Base-by-base conservation (phyloP, 2,888 invertebrate genomes). In the Ashinkailepas kermadecensis region DNA sequence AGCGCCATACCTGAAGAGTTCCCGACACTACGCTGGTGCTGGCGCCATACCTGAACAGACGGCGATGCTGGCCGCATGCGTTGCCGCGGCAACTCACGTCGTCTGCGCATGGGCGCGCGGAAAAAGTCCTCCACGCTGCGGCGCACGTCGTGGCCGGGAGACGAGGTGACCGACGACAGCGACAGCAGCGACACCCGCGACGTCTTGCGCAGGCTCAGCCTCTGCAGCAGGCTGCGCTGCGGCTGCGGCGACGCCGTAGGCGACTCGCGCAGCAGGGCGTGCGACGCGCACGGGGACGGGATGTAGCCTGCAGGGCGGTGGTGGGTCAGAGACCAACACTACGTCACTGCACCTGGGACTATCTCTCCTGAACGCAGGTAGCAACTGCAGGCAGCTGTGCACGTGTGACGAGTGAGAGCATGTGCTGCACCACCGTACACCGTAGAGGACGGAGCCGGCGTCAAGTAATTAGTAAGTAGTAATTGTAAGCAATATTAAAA, bases 201-300 rank as follows among this genome's bases (percentile, higher is more conserved):
- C 89, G 93, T 93, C 92, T 94, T 94, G 90, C 94, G 92, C 90
- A 94, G 93, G 91, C 93, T 93, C 90, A 94, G 91, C 89, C 93
- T 92, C 89, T 93, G 92, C 88, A 94, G 92, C 88, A 94, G 89
- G 78, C 84, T 88, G 58, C 79, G 57, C n/a, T 11, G 23, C 58
- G 58, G 59, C 79, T 23, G 79, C 13, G 79, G 79, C 79, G 79
- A 79, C 1, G 7, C 57, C 13, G 25, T 58, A 7, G 79, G 79
- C 11, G 79, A 79, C 58, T 79, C 79, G n/a, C 79, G 57, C 58
- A 79, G 79, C 25, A 58, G 57, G 8, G 59, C 57, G 58, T 79
- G 79, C 13, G 79, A 79, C 11, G 79, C n/a, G 13, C 15, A 23
- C 57, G 79, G 79, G 13, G 79, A 79, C 79, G 79, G 79, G 23